Conservation (phyloP, 1,140 invertebrate genomes). For the Zaprionus africanus region DNA sequence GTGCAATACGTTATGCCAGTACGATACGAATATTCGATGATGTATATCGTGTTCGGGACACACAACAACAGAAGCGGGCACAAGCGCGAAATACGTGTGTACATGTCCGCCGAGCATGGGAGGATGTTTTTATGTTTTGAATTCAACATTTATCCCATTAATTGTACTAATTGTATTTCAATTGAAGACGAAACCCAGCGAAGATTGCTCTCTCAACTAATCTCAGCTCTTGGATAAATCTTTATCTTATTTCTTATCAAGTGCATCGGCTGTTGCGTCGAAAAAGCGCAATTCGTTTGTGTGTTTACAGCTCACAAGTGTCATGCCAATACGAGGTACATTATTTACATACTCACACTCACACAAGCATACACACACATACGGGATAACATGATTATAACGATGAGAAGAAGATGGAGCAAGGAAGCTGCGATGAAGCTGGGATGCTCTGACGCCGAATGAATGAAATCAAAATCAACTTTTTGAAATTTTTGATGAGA, state of each 20-base stretch:
- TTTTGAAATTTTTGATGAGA: not conserved
- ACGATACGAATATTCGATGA: conserved; percentile 29
- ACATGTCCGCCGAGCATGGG: conserved; percentile 73
- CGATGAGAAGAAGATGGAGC: not conserved
- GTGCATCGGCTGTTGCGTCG: conserved; percentile 61
- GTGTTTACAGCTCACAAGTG: conserved; percentile 11
- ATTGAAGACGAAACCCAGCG: conserved; percentile 72
- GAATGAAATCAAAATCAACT: conserved; percentile 25
- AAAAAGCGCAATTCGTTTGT: conserved; percentile 74
- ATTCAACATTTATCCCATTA: conserved; percentile 53
- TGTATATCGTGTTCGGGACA: conserved; percentile 54
- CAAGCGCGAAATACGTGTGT: conserved; percentile 68
- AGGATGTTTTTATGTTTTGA: conserved; percentile 48
- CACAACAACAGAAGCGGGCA: conserved; percentile 67
- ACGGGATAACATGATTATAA: conserved; percentile 1
- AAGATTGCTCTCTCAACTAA: conserved; percentile 30
- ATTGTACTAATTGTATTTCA: conserved; percentile 71
- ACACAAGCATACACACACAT: conserved; percentile 20
- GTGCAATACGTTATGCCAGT: conserved; percentile 23
- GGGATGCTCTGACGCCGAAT: not conserved
- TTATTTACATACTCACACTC: conserved; percentile 28
- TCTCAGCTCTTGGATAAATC: conserved; percentile 8
- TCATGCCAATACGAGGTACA: conserved; percentile 45
- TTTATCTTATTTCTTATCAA: conserved; percentile 20
- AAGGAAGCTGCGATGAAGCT: not conserved